A percentile compares a stretch with the other conserved stretches of the same genome.
Conservation (phyloP, 2,888 invertebrate genomes). For the Lissocephala sabroskyi region DNA sequence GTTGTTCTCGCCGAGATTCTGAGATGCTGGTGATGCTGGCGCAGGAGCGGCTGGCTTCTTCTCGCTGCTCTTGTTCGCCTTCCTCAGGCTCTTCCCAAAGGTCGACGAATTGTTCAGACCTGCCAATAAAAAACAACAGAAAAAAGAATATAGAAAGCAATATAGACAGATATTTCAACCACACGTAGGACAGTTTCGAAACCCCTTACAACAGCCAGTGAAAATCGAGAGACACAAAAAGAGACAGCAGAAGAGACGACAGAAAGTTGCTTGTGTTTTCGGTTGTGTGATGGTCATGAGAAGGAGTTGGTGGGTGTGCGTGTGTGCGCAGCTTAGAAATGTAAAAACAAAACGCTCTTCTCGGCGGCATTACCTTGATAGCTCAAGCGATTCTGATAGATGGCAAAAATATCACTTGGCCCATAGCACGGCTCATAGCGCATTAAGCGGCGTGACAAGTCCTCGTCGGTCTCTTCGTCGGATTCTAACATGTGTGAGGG, state of each 20-base stretch:
- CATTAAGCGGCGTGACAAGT: conserved; percentile 20
- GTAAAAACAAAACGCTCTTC: conserved; percentile 32
- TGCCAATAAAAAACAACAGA: conserved; percentile 23
- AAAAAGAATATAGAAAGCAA: conserved; percentile 5
- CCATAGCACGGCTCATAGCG: conserved; percentile 67
- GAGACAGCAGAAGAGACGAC: conserved; percentile 1
- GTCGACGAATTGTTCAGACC: conserved; percentile 67
- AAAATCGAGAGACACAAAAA: not conserved
- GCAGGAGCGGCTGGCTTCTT: conserved; percentile 43
- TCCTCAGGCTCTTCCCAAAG: conserved; percentile 67
- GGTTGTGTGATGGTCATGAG: not conserved
- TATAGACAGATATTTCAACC: not conserved
- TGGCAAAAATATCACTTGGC: conserved; percentile 67
- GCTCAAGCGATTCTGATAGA: conserved; percentile 68
- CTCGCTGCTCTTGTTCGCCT: conserved; percentile 35
- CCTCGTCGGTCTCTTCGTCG: conserved; percentile 26
- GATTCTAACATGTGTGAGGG: conserved; percentile 48
- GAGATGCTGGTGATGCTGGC: conserved; percentile 27
- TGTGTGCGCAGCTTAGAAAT: conserved; percentile 22
- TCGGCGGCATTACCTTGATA: conserved; percentile 71
- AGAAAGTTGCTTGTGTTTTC: conserved; percentile 3
- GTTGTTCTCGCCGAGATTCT: conserved; percentile 15
- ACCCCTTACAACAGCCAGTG: not conserved
- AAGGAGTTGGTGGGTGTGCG: not conserved
- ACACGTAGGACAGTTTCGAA: not conserved